Percentiles rank a stretch among this genome's conserved stretches.
phyloP scores from a whole-genome alignment of 2,888 invertebrate genomes.

The Caenorhabditis sp. region DNA sequence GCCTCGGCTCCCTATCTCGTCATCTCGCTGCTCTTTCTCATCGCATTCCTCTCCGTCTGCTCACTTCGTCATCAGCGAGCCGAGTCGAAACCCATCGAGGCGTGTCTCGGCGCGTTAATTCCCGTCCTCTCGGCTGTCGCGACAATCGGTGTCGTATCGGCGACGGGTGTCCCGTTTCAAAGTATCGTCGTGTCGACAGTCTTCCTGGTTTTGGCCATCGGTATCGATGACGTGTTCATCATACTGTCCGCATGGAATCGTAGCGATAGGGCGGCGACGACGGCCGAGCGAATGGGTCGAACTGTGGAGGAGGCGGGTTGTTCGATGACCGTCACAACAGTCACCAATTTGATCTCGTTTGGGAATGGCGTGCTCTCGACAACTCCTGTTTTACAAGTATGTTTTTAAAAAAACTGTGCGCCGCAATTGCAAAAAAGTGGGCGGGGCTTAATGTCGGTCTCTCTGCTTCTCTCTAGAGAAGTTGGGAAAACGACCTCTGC shows the following conservation, averaged over 20 bases:
- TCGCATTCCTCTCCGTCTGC: constrained; percentile 48
- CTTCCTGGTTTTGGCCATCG: constrained; percentile 57
- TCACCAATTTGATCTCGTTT: constrained; percentile 61
- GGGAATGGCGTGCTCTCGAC: constrained; percentile 60
- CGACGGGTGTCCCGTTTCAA: constrained; percentile 57
- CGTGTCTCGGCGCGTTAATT: constrained; percentile 53
- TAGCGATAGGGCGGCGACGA: constrained; percentile 37
- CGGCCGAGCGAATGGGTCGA: constrained; percentile 44
- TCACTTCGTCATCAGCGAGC: constrained; percentile 47
- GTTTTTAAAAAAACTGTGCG: too few relatives aligned
- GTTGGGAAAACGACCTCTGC: too few relatives aligned
- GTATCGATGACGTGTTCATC: constrained; percentile 60
- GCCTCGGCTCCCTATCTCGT: constrained; percentile 52
- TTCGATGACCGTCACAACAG: constrained; percentile 61
- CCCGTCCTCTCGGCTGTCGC: constrained; percentile 54
- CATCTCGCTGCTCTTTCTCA: constrained; percentile 40
- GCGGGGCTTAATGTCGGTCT: too few relatives aligned
- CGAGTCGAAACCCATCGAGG: constrained; percentile 57
- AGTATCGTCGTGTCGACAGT: constrained; percentile 56
- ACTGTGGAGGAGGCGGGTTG: constrained; percentile 56
- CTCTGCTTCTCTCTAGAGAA: too few relatives aligned
- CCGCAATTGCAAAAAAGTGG: too few relatives aligned
- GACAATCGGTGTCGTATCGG: constrained; percentile 56
- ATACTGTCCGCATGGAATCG: constrained; percentile 59
- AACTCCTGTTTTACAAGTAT: constrained; percentile 52